Base-by-base conservation (phyloP, 2,797 vertebrate genomes). In the Sebastes oblongus region DNA sequence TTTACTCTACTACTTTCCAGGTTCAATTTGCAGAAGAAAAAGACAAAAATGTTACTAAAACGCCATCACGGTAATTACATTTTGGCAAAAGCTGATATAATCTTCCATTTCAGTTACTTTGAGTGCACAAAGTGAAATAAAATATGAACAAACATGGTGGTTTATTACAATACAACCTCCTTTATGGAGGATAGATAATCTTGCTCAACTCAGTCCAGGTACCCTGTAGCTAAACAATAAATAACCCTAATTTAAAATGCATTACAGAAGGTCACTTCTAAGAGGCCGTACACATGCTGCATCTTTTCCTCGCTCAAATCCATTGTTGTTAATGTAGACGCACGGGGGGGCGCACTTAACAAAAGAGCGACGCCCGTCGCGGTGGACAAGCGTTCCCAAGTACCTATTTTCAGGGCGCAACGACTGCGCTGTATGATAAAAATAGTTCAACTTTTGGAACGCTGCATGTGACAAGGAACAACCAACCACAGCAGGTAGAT, bases 351-450 rank as follows among this genome's bases (percentile, higher is more conserved):
- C 27, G 27, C 27, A 27, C 27, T 27, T 27, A 27, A 27, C 27
- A 27, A 27, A 39, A 39, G 36, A 39, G 36, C 5, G 0, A 42
- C 2, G 39, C 39, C 13, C 13, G 5, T 16, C 14, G 39, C 39
- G 5, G 13, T 0, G 13, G 39, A 42, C 5, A 6, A 16, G 39
- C 13, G 2, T 42, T 42, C 39, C 13, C 2, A 42, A 42, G 36
- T 0, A 36, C 36, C 36, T 36, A 39, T 39, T 39, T 39, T 39
- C 36, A 39, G 36, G 13, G 13, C 0, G 36, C 36, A 39, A 39
- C 13, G 12, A 5, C 36, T 39, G 36, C 36, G 2, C 36, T 39
- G 36, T 0, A 0, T 0, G 36, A 39, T 39, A 0, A 39, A 39
- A 39, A 42, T 4, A 42, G 14, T 42, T 42, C 14, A 42, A 42